These are phyloP conservation scores for Trimorus sp. DNA, from an alignment of 2,888 invertebrate genomes.

Conservation along the genomic window DNA sequence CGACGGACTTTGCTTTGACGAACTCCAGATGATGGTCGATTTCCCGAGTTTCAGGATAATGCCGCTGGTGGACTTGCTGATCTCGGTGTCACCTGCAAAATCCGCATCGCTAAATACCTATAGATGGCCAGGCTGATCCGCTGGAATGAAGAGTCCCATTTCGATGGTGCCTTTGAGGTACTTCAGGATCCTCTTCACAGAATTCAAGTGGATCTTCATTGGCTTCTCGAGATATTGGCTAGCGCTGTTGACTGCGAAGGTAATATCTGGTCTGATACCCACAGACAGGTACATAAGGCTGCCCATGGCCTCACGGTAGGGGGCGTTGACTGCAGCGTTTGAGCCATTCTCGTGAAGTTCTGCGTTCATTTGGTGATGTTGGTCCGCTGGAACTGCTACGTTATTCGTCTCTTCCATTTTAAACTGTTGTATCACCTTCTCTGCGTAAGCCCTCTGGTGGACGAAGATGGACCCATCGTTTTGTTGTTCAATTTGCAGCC, in stretches of 20 bases:
- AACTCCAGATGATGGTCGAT: too few species aligned
- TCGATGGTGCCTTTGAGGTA: constrained; percentile 6
- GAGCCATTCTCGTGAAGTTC: not conserved
- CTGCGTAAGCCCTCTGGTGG: not conserved
- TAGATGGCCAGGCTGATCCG: not conserved
- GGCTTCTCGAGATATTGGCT: constrained; percentile 9
- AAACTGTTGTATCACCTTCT: not conserved
- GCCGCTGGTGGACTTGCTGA: too few species aligned
- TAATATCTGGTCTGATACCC: too few species aligned
- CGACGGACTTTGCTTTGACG: too few species aligned
- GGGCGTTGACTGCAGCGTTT: not conserved
- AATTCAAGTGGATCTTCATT: not conserved
- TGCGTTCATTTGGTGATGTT: not conserved
- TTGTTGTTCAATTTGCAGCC: not conserved
- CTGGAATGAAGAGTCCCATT: not conserved
- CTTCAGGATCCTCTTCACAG: constrained; percentile 1
- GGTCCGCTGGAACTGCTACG: not conserved
- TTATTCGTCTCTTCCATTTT: not conserved
- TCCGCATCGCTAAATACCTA: too few species aligned
- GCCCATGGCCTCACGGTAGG: constrained; percentile 9
- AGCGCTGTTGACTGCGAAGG: too few species aligned
- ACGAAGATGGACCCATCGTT: too few species aligned
- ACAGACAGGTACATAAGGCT: constrained; percentile 5
- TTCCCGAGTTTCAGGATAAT: too few species aligned
- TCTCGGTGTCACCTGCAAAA: too few species aligned